Percentiles rank a stretch among this genome's conserved stretches.
phyloP scores from a whole-genome alignment of 2,888 invertebrate genomes.

The Brachyopa scutellaris region DNA sequence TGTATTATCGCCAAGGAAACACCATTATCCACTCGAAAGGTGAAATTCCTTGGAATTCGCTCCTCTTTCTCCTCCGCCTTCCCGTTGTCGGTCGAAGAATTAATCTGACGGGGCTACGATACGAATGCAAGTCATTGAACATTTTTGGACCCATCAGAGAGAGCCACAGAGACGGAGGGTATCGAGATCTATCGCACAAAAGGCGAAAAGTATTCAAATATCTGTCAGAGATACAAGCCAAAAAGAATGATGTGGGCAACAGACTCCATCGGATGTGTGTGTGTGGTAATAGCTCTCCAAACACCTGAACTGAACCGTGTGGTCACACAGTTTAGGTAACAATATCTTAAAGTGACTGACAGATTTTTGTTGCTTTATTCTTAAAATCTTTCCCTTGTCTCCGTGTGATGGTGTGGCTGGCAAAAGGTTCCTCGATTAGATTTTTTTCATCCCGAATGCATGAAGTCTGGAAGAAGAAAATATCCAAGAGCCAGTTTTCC shows the following conservation, averaged over 20 bases:
- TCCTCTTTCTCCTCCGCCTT: no score
- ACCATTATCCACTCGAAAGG: conserved; percentile 64
- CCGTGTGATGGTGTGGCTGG: conserved; percentile 23
- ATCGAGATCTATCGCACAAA: conserved; percentile 52
- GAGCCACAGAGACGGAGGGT: background rate
- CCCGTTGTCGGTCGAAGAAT: conserved; percentile 13
- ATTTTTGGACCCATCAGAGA: conserved; percentile 31
- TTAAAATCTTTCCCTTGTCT: conserved; percentile 5
- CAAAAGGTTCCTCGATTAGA: conserved; percentile 1
- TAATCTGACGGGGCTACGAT: conserved; percentile 45
- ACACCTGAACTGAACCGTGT: conserved; percentile 18
- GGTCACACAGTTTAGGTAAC: conserved; percentile 45
- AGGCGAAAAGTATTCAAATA: conserved; percentile 69
- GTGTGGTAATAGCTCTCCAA: conserved; percentile 37
- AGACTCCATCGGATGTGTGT: background rate
- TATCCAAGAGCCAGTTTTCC: conserved; percentile 34
- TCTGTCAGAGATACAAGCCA: conserved; percentile 51
- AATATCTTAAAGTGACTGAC: conserved; percentile 61
- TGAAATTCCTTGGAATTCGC: conserved; percentile 63
- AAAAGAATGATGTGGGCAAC: conserved; percentile 60
- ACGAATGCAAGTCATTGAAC: conserved; percentile 63
- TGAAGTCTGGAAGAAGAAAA: conserved; percentile 14
- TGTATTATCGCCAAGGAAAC: conserved; percentile 37
- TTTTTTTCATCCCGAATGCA: conserved; percentile 8
- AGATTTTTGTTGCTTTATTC: conserved; percentile 19